Percentiles rank a stretch among this genome's conserved stretches.
Evolutionary conservation across 2,113 vertebrate species (phyloP).

Genomic region (Pycnonotus jocosus): DNA sequence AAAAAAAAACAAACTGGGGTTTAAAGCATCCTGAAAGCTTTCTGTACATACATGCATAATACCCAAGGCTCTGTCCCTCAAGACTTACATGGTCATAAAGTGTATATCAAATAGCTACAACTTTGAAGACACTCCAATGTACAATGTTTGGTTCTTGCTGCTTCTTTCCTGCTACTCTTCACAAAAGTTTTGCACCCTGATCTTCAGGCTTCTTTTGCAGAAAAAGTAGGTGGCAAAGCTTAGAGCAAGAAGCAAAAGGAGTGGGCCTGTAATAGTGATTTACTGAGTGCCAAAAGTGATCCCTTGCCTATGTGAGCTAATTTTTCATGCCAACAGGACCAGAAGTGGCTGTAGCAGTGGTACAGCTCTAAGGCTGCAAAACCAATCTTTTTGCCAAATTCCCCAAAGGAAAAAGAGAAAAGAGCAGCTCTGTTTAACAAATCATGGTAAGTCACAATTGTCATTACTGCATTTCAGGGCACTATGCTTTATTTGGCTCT

Average conservation of each 20-base stretch:
- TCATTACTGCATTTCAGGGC: conserved; percentile 15
- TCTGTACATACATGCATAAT: not conserved
- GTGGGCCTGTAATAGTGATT: not conserved
- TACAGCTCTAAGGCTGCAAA: conserved; percentile 1
- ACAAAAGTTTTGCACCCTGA: not conserved
- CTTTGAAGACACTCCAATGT: not conserved
- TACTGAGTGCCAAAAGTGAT: conserved; percentile 9
- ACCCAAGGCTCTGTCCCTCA: not conserved
- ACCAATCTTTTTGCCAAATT: conserved; percentile 34
- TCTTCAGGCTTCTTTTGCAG: not conserved
- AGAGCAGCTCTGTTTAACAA: not conserved
- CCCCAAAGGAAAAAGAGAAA: not conserved
- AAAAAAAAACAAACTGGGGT: not conserved
- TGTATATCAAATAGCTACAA: not conserved
- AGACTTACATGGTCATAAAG: not conserved
- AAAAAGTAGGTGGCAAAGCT: not conserved
- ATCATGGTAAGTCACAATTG: conserved; percentile 44
- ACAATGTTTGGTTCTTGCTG: not conserved
- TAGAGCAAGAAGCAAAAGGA: not conserved
- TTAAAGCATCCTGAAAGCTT: not conserved
- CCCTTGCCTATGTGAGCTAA: not conserved
- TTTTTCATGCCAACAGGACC: not conserved
- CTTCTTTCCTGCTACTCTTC: not conserved
- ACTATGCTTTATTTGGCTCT: conserved; percentile 53
- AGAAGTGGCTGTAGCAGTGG: not conserved